These are phyloP conservation scores for Caenorhabditis virilis DNA, from an alignment of 2,888 invertebrate genomes.

Conservation along the genomic window DNA sequence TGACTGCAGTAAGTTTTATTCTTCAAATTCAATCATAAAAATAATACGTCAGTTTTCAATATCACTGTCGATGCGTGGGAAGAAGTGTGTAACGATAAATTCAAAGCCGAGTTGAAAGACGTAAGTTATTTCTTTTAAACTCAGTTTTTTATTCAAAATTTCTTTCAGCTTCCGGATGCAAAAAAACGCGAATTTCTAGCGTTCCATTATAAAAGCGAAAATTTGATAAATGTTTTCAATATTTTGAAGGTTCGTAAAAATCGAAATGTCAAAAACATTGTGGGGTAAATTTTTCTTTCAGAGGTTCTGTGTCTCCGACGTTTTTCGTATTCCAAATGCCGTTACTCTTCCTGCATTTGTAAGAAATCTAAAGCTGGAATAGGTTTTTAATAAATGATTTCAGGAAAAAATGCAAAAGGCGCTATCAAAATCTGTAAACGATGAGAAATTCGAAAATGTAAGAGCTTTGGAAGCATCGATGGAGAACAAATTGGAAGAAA, in stretches of 20 bases:
- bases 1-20: constrained; percentile 11
- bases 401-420: constrained; percentile 14
- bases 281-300: too few relatives aligned
- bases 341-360: constrained; percentile 29
- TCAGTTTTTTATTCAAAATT: background rate
- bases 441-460: constrained; percentile 5
- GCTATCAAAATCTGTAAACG: background rate
- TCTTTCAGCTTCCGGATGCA: constrained; percentile 13
- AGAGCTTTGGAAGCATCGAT: constrained; percentile 11
- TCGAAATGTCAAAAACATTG: too few relatives aligned
- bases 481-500: constrained; percentile 13
- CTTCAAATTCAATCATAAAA: background rate
- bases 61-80: constrained; percentile 18
- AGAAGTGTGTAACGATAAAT: constrained; percentile 18
- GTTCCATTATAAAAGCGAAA: constrained; percentile 12
- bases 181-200: constrained; percentile 4
- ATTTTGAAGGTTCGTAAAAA: too few relatives aligned
- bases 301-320: constrained; percentile 21
- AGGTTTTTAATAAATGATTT: background rate
- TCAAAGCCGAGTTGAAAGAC: constrained; percentile 5
- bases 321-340: constrained; percentile 13
- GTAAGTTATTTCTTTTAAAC: constrained; percentile 1
- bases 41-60: constrained; percentile 18
- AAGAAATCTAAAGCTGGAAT: background rate
- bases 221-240: constrained; percentile 6